Percentiles rank a stretch among this genome's conserved stretches.
Conservation (phyloP, 2,888 invertebrate genomes). For the Heteropelma amictum region DNA sequence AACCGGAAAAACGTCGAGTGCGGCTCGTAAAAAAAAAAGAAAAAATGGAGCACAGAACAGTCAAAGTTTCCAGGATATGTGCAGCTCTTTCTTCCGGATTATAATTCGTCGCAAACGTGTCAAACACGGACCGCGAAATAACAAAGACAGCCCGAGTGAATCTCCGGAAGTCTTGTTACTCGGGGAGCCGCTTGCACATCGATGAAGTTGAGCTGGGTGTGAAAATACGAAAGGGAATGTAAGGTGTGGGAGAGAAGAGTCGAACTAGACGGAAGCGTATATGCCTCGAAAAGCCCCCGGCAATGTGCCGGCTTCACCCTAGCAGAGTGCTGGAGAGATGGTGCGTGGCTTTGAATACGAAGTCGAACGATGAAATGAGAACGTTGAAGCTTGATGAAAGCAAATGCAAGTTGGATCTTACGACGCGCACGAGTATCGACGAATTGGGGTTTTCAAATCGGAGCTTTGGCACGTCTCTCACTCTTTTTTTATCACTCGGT, state of each 20-base stretch:
- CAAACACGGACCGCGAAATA: conserved; percentile 29
- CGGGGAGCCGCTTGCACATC: conserved; percentile 26
- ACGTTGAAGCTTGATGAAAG: conserved; percentile 7
- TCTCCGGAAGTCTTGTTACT: conserved; percentile 38
- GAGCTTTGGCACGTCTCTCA: too few species aligned
- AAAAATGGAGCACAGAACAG: background rate
- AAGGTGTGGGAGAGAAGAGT: conserved; percentile 8
- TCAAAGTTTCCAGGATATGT: background rate
- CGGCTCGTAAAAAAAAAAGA: background rate
- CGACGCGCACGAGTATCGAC: too few species aligned
- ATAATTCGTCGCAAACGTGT: conserved; percentile 34
- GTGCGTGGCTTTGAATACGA: conserved; percentile 68
- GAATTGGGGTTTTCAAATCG: too few species aligned
- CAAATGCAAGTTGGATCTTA: background rate
- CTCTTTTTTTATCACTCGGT: too few species aligned
- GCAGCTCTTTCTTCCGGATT: conserved; percentile 18
- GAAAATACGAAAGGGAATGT: conserved; percentile 23
- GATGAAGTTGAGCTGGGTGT: conserved; percentile 20
- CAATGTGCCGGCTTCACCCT: conserved; percentile 3
- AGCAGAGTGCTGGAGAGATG: conserved; percentile 47
- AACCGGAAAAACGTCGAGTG: background rate
- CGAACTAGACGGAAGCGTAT: conserved; percentile 16
- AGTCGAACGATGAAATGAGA: conserved; percentile 63
- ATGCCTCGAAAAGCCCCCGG: conserved; percentile 1
- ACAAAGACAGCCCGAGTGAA: conserved; percentile 34